These are phyloP conservation scores for Zaprionus camerounensis DNA, from an alignment of 1,140 invertebrate species.

Conservation along the genomic window DNA sequence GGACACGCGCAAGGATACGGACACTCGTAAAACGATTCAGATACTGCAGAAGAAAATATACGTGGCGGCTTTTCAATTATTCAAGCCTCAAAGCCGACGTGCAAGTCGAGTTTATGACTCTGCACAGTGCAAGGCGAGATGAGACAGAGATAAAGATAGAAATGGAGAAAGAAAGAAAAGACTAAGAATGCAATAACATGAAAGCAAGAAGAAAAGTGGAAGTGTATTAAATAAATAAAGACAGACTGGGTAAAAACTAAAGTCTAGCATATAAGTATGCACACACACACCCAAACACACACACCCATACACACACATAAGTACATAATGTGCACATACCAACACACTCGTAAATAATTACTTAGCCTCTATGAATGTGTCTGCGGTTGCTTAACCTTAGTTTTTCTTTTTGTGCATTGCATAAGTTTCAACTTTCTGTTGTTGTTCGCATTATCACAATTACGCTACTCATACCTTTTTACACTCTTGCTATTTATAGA, in stretches of 20 bases:
- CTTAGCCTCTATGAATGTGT: slow-evolving; percentile 16
- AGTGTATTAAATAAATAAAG: slow-evolving; percentile 74
- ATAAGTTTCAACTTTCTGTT: slow-evolving; percentile 52
- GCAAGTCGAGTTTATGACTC: slow-evolving; percentile 62
- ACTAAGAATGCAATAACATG: slow-evolving; percentile 58
- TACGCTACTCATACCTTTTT: slow-evolving; percentile 9
- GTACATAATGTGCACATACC: slow-evolving; percentile 13
- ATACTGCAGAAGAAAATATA: slow-evolving; percentile 16
- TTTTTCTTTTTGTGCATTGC: slow-evolving; percentile 60
- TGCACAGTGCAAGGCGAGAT: slow-evolving; percentile 38
- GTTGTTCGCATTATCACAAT: slow-evolving; percentile 23
- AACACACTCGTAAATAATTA: slow-evolving; percentile 18
- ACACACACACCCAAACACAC: no score
- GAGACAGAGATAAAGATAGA: slow-evolving; percentile 33
- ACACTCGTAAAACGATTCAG: slow-evolving; percentile 6
- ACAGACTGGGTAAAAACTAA: slow-evolving; percentile 34
- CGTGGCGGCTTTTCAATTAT: slow-evolving; percentile 65
- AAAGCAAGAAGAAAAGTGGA: slow-evolving; percentile 68
- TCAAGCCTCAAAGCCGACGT: slow-evolving; percentile 54
- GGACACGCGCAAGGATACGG: slow-evolving; percentile 59
- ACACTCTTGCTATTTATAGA: slow-evolving; percentile 49
- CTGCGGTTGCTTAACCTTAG: slow-evolving; percentile 20
- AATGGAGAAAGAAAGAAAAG: slow-evolving; percentile 9
- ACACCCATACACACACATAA: no score
- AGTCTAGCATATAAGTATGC: slow-evolving; percentile 38